These are phyloP conservation scores for Disparrhopalites patrizii DNA, from an alignment of 2,888 invertebrate species.

Conservation along the genomic window DNA sequence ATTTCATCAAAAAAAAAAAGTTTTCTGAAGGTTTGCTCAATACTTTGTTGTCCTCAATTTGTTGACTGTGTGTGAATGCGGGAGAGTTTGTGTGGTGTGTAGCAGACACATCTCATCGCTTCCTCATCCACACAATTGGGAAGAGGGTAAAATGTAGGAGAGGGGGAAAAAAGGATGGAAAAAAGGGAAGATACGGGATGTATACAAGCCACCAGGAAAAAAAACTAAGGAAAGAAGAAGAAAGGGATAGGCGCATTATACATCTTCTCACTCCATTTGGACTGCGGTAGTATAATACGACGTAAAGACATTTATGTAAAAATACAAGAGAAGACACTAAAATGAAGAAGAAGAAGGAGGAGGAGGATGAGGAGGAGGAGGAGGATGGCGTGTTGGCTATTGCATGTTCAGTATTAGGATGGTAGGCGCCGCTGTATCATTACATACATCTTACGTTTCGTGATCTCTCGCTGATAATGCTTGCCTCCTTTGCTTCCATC, in stretches of 20 bases:
- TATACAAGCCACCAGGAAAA: too few species aligned
- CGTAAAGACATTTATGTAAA: too few species aligned
- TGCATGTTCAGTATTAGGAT: conserved; percentile 34
- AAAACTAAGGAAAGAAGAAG: too few species aligned
- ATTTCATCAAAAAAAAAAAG: conserved; percentile 1
- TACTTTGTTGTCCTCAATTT: conserved; percentile 25
- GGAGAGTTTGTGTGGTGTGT: conserved; percentile 1
- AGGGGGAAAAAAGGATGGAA: background rate
- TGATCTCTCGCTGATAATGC: conserved; percentile 33
- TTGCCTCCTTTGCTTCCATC: conserved; percentile 17
- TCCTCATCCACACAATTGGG: conserved; percentile 6
- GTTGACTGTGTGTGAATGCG: conserved; percentile 8
- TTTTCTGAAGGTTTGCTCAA: conserved; percentile 17
- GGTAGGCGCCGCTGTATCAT: conserved; percentile 42
- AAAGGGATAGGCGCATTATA: too few species aligned
- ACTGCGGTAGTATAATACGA: too few species aligned
- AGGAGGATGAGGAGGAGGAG: background rate
- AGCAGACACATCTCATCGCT: conserved; percentile 3
- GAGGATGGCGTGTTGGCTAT: conserved; percentile 34
- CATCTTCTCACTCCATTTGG: too few species aligned
- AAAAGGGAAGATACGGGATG: too few species aligned
- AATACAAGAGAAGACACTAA: too few species aligned
- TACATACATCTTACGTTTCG: conserved; percentile 35
- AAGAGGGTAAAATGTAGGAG: background rate
- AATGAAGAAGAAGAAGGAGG: background rate